These are phyloP conservation scores for Pardosa pseudoannulata DNA, from an alignment of 2,888 invertebrate genomes.

Conservation along the genomic window DNA sequence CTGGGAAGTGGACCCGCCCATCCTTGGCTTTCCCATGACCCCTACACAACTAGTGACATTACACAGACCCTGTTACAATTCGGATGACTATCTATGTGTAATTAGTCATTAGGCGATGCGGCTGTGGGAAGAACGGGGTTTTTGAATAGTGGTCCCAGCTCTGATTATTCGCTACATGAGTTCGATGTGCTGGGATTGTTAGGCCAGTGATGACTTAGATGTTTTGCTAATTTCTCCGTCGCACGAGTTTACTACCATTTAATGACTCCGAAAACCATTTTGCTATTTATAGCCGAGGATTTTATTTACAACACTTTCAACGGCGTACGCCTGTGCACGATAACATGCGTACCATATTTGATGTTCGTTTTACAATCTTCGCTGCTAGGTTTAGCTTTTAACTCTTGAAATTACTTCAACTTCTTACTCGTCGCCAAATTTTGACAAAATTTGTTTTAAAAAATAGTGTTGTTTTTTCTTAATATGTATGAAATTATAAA, in stretches of 20 bases:
- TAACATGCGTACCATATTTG: too few relatives aligned
- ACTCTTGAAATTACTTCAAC: too few relatives aligned
- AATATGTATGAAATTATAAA: too few relatives aligned
- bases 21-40: slow-evolving; percentile 63
- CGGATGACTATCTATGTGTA: slow-evolving; percentile 51
- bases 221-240: not conserved
- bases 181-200: slow-evolving; percentile 37
- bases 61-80: slow-evolving; percentile 61
- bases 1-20: slow-evolving; percentile 52
- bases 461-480: too few relatives aligned
- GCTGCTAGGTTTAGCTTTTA: too few relatives aligned
- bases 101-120: slow-evolving; percentile 54
- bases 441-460: too few relatives aligned
- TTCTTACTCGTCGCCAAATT: too few relatives aligned
- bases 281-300: too few relatives aligned
- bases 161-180: slow-evolving; percentile 39
- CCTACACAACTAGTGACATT: slow-evolving; percentile 48
- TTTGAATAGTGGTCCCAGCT: slow-evolving; percentile 1
- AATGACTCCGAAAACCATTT: not conserved
- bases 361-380: too few relatives aligned
- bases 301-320: too few relatives aligned
- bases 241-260: not conserved
- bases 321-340: too few relatives aligned
- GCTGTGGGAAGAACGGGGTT: slow-evolving; percentile 51
- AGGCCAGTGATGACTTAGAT: not conserved